Conservation (phyloP, 2,888 invertebrate species). For the Cremastinae sp. region DNA sequence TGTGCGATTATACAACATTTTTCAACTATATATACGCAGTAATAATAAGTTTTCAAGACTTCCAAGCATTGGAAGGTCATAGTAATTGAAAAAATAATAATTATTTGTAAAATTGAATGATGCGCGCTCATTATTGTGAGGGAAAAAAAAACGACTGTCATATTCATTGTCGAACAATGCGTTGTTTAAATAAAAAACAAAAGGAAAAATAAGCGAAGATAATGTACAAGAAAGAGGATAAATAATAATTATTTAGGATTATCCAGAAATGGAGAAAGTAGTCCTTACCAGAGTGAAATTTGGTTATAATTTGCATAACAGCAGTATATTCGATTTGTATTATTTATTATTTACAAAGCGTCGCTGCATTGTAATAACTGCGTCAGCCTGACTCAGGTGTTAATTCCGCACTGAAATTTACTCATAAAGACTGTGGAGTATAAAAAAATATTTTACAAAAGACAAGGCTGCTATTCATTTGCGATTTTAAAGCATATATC, state of each 20-base stretch:
- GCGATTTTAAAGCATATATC: conserved; percentile 16
- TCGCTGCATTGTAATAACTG: conserved; percentile 47
- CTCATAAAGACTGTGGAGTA: conserved; percentile 50
- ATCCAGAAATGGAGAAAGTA: conserved; percentile 1
- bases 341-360: conserved; percentile 62
- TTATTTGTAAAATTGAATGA: too few relatives aligned
- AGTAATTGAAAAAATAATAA: too few relatives aligned
- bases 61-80: too few relatives aligned
- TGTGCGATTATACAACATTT: too few relatives aligned
- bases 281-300: conserved; percentile 31
- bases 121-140: too few relatives aligned
- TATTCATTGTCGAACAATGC: conserved; percentile 52
- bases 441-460: conserved; percentile 58
- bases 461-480: conserved; percentile 15
- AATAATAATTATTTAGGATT: background rate
- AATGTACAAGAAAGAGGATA: background rate
- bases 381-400: conserved; percentile 22
- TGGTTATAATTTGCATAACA: conserved; percentile 48
- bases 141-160: too few relatives aligned
- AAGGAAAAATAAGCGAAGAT: conserved; percentile 25
- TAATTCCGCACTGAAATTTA: conserved; percentile 34
- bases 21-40: too few relatives aligned
- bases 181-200: conserved; percentile 61
- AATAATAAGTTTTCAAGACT: too few relatives aligned
- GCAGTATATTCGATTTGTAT: conserved; percentile 25